These are phyloP conservation scores for Lottia gigantea DNA, from an alignment of 2,888 invertebrate genomes.

Conservation along the genomic window DNA sequence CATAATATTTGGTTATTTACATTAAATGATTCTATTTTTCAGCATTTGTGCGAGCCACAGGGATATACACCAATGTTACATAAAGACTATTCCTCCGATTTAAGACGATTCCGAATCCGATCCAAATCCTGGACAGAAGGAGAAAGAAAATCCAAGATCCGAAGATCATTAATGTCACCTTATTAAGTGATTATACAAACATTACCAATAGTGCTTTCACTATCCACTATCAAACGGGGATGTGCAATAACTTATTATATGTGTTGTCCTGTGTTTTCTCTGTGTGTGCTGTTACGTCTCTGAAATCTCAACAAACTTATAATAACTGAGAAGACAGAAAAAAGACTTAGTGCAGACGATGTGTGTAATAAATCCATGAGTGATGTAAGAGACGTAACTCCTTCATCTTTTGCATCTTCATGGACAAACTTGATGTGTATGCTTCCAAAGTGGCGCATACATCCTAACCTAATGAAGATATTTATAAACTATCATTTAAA, in stretches of 20 bases:
- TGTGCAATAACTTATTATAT: not conserved
- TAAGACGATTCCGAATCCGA: not conserved
- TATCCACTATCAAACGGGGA: not conserved
- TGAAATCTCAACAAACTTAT: too few species aligned
- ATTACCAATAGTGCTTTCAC: not conserved
- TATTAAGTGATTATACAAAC: not conserved
- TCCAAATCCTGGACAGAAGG: not conserved
- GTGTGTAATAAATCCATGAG: too few species aligned
- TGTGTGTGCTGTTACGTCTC: not conserved
- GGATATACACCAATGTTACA: constrained; percentile 6
- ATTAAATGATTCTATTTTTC: not conserved
- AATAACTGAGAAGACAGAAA: too few species aligned
- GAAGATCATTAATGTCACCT: not conserved
- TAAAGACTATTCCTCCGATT: not conserved
- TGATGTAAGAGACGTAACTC: too few species aligned
- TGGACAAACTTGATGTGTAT: too few species aligned
- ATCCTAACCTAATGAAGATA: too few species aligned
- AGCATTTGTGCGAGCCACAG: not conserved
- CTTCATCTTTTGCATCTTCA: too few species aligned
- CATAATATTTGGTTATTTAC: too few species aligned
- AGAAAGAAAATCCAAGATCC: constrained; percentile 1
- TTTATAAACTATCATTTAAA: too few species aligned
- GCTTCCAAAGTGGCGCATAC: too few species aligned
- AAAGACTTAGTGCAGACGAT: too few species aligned
- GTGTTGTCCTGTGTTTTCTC: not conserved